phyloP scores from a whole-genome alignment of 2,888 invertebrate genomes.

The Cetonia aurata region DNA sequence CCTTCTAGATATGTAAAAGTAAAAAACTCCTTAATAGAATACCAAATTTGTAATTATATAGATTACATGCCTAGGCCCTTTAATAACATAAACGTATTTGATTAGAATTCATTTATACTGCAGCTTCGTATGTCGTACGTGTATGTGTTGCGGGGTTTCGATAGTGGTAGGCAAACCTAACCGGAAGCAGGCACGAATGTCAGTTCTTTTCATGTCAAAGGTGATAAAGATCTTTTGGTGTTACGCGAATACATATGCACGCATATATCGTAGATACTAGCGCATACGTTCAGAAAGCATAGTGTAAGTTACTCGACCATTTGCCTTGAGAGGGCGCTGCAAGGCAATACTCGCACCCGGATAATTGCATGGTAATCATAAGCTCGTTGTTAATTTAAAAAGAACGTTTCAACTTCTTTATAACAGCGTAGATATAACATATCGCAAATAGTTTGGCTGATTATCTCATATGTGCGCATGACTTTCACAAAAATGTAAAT shows the following conservation, averaged over 20 bases:
- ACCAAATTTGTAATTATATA: conserved; percentile 13
- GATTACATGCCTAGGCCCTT: conserved; percentile 6
- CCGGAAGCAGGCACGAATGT: conserved; percentile 46
- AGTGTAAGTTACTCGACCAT: background rate
- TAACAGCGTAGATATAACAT: background rate
- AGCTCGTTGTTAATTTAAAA: conserved; percentile 25
- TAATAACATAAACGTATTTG: conserved; percentile 15
- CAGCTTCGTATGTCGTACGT: background rate
- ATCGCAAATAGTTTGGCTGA: no score
- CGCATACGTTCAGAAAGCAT: no score
- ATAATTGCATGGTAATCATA: conserved; percentile 30
- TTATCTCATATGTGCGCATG: no score
- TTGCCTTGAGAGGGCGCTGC: conserved; percentile 17
- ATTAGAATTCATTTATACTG: conserved; percentile 27
- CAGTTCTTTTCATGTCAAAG: conserved; percentile 46
- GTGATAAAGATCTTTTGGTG: conserved; percentile 40
- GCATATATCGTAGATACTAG: no score
- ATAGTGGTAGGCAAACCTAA: conserved; percentile 41
- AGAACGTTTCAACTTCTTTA: conserved; percentile 22
- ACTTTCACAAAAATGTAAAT: no score
- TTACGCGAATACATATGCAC: conserved; percentile 20
- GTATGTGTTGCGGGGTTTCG: conserved; percentile 11
- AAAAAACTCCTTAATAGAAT: background rate
- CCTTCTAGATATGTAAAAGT: background rate
- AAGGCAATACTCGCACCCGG: background rate